Percentiles rank a stretch among this genome's conserved stretches.
phyloP scores from a whole-genome alignment of 2,888 invertebrate species.

The Mythimna pallens region DNA sequence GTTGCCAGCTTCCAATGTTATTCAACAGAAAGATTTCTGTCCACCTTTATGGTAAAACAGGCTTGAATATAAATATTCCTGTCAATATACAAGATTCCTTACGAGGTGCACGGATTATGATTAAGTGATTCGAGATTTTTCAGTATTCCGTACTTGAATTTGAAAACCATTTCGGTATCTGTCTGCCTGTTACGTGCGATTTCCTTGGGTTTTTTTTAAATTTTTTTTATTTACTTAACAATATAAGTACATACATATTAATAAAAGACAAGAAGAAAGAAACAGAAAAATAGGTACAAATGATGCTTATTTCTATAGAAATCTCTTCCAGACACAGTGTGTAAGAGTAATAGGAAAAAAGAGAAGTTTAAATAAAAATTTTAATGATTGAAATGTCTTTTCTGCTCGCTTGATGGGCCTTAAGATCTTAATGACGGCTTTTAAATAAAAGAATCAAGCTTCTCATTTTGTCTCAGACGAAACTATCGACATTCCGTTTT shows the following conservation, averaged over 20 bases:
- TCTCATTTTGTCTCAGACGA: background rate
- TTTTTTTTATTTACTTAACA: background rate
- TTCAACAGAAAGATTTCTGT: slow-evolving; percentile 38
- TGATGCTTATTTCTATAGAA: too few species aligned
- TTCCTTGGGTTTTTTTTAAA: background rate
- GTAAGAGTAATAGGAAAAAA: too few species aligned
- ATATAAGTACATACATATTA: too few species aligned
- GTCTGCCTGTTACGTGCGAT: background rate
- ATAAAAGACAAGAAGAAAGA: too few species aligned
- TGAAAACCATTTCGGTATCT: background rate
- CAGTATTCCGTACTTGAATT: slow-evolving; percentile 6
- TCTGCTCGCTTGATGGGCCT: too few species aligned
- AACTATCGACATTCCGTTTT: background rate
- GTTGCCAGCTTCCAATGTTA: slow-evolving; percentile 40
- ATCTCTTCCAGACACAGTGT: too few species aligned
- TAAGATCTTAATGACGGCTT: background rate
- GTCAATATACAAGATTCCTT: slow-evolving; percentile 38
- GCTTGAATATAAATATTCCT: slow-evolving; percentile 49
- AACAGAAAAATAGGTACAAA: too few species aligned
- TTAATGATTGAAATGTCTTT: too few species aligned
- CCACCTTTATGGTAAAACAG: slow-evolving; percentile 44
- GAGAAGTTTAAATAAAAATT: too few species aligned
- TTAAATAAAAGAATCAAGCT: background rate
- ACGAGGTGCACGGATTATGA: slow-evolving; percentile 18
- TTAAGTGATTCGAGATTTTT: slow-evolving; percentile 30